A percentile compares a stretch with the other conserved stretches of the same genome.
Conservation (phyloP, 2,888 invertebrate genomes). For the Habroteleia sp. region DNA sequence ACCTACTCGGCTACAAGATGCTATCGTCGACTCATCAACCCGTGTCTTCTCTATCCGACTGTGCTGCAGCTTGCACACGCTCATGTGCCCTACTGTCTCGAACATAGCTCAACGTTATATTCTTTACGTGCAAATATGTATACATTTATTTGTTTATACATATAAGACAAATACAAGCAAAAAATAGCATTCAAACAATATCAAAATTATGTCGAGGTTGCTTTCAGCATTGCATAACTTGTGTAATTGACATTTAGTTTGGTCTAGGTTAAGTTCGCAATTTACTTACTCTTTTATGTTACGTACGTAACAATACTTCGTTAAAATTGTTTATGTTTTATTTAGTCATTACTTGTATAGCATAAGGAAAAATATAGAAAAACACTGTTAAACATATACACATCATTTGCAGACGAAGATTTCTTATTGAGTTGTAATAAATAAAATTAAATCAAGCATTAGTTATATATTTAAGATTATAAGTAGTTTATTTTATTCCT, state of each 20-base stretch:
- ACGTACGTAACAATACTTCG: no score
- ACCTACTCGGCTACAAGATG: slow-evolving; percentile 67
- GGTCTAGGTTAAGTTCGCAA: slow-evolving; percentile 3
- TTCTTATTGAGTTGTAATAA: no score
- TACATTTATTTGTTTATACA: slow-evolving; percentile 36
- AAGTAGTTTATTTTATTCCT: no score
- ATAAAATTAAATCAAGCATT: no score
- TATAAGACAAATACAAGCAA: slow-evolving; percentile 18
- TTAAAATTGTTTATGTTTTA: no score
- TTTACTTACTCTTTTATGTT: no score
- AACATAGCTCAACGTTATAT: slow-evolving; percentile 31
- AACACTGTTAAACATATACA: no score
- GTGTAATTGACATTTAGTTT: slow-evolving; percentile 10
- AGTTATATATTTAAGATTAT: no score
- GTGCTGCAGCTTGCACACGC: slow-evolving; percentile 63
- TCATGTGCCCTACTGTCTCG: slow-evolving; percentile 62
- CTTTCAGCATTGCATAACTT: not conserved
- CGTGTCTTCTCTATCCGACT: slow-evolving; percentile 68
- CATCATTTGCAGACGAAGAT: no score
- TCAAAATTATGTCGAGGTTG: slow-evolving; percentile 33
- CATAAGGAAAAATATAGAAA: no score
- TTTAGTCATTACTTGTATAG: no score
- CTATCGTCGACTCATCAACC: slow-evolving; percentile 71
- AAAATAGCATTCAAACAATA: slow-evolving; percentile 21
- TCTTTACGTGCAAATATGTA: slow-evolving; percentile 20